Evolutionary conservation across 2,888 invertebrate species (phyloP), one percentile per base, ranked within the genome.

Genomic region (Cephus sareptanus): DNA sequence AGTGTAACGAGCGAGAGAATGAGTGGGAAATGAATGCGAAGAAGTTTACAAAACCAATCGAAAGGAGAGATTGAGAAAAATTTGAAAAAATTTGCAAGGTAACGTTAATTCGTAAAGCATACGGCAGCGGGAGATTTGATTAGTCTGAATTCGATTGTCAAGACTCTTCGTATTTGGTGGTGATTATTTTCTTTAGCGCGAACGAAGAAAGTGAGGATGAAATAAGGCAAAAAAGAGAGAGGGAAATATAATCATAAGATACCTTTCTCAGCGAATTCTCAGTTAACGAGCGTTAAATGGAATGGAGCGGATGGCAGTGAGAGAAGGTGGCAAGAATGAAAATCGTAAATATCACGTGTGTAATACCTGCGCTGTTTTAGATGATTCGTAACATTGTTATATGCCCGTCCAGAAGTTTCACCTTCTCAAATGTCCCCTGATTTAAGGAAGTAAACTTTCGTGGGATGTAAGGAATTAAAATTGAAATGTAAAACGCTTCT

Each of bases 401-500:
- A 71, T 33, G 71, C 33, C 71, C 71, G 71, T 71, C 33, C 71
- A 34, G 71, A 71, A 71, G 31, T 33, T 71, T 31, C 30, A 34
- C 71, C 71, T 34, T 71, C 33, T 71, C 71, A 34, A 31, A 30
- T 33, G 71, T 71, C 33, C 71, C 30, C 33, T 37, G 56, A 75
- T 56, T 40, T 68, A 33, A 30, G 15, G 40, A 56, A 75, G 40
- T n/a, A 37, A 37, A 35, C 33, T 34, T 23, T 74, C 35, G 56
- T 75, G 56, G n/a, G 11, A 56, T n/a, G 9, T 23, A 34, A 76
- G 77, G 73, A 80, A 80, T 79, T 76, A 77, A 81, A 76, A 80
- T 78, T 83, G 83, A 87, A 84, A 86, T 83, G 79, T 84, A 83
- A 87, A 85, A 79, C 83, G 82, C 83, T 82, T 85, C 73, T 80